Percentiles rank a stretch among this genome's conserved stretches.
These are phyloP conservation scores for Elysia crispata DNA, from an alignment of 2,888 invertebrate species.

Conservation along the genomic window DNA sequence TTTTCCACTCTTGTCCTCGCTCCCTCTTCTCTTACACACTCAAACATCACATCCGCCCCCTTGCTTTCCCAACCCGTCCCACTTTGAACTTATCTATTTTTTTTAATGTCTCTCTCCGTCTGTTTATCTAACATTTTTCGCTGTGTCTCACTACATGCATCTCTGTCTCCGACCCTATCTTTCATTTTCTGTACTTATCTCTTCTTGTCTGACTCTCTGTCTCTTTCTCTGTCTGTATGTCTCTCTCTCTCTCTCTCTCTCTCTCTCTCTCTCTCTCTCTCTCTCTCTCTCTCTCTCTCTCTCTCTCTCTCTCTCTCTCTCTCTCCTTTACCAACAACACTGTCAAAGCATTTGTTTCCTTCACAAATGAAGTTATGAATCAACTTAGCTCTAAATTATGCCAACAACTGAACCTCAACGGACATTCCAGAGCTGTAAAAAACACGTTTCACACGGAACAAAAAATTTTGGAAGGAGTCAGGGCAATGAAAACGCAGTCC, in stretches of 20 bases:
- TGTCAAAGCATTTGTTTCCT: neutral
- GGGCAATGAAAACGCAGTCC: no score
- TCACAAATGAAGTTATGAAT: no score
- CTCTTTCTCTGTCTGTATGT: slow-evolving; percentile 7
- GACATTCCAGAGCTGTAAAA: neutral
- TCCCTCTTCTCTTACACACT: no score
- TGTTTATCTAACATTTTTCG: no score
- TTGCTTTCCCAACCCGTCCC: no score
- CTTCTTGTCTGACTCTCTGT: slow-evolving; percentile 1
- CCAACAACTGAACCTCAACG: neutral
- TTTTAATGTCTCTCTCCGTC: neutral
- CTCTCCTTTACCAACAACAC: neutral
- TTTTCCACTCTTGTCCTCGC: no score
- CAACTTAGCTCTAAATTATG: neutral
- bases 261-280: slow-evolving; percentile 14
- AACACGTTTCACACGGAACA: neutral
- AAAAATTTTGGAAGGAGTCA: no score
- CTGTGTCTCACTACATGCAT: neutral
- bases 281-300: slow-evolving; percentile 6
- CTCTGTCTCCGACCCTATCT: neutral
- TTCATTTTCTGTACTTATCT: slow-evolving; percentile 22
- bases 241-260: slow-evolving; percentile 32
- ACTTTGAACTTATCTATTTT: no score
- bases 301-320: neutral
- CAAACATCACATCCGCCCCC: no score